A percentile compares a stretch with the other conserved stretches of the same genome.
Conservation (phyloP, 2,888 invertebrate genomes). For the Zygogramma bicolorata region DNA sequence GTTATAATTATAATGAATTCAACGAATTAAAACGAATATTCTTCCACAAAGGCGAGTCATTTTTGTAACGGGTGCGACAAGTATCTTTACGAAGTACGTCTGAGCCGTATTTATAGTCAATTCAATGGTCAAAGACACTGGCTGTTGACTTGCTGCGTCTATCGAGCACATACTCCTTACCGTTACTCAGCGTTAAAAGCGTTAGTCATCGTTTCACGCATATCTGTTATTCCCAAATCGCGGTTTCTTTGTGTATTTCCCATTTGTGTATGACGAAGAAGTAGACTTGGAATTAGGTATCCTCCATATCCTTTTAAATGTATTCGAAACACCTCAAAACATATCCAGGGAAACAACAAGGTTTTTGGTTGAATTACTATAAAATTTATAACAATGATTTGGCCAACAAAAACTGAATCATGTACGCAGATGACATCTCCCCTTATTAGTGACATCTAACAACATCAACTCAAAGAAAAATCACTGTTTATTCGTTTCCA, state of each 20-base stretch:
- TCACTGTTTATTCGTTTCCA: too few relatives aligned
- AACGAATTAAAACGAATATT: not conserved
- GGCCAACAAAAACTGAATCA: too few relatives aligned
- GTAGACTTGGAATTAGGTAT: too few relatives aligned
- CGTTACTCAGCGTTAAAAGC: not conserved
- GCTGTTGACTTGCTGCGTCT: not conserved
- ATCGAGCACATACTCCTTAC: not conserved
- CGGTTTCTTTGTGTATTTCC: not conserved
- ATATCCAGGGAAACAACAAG: too few relatives aligned
- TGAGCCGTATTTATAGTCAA: constrained; percentile 18
- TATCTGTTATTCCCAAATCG: not conserved
- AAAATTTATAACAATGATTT: too few relatives aligned
- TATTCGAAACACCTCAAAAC: too few relatives aligned
- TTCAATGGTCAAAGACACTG: constrained; percentile 26
- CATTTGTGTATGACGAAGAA: too few relatives aligned
- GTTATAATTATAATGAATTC: constrained; percentile 1
- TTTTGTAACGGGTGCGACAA: constrained; percentile 17
- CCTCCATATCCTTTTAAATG: too few relatives aligned
- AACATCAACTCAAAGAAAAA: too few relatives aligned
- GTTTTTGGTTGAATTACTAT: too few relatives aligned
- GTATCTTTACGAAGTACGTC: constrained; percentile 13
- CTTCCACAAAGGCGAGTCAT: not conserved
- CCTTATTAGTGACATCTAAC: too few relatives aligned
- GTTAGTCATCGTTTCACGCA: not conserved
- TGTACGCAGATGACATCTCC: too few relatives aligned